Conservation (phyloP, 2,113 vertebrate genomes). For the Plectropomus leopardus region DNA sequence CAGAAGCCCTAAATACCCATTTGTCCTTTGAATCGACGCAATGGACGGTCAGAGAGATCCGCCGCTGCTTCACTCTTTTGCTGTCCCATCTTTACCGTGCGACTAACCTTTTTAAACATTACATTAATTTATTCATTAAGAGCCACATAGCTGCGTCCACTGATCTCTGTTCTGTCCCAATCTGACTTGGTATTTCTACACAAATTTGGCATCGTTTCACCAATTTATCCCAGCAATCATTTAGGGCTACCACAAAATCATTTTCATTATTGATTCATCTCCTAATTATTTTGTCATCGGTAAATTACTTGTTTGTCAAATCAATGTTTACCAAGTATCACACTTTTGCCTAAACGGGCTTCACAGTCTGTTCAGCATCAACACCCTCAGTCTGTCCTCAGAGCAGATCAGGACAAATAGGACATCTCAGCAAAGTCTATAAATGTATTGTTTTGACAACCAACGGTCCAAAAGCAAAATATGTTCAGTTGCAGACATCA, state of each 20-base stretch:
- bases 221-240: no score
- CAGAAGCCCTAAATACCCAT: no score
- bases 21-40: no score
- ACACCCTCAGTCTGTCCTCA: not conserved
- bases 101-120: no score
- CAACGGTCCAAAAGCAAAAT: not conserved
- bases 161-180: no score
- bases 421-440: not conserved
- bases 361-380: no score
- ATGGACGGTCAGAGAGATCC: not conserved
- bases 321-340: not conserved
- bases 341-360: not conserved
- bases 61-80: not conserved
- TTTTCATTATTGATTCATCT: no score
- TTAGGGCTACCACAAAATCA: no score
- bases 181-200: not conserved
- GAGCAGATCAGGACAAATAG: not conserved
- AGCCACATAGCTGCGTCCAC: no score
- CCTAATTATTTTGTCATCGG: not conserved
- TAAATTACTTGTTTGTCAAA: not conserved
- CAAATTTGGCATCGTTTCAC: no score
- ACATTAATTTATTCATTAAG: not conserved
- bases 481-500: no score
- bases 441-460: not conserved
- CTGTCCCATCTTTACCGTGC: not conserved